Conservation (phyloP, 2,797 vertebrate species). For the Acanthopagrus latus region DNA sequence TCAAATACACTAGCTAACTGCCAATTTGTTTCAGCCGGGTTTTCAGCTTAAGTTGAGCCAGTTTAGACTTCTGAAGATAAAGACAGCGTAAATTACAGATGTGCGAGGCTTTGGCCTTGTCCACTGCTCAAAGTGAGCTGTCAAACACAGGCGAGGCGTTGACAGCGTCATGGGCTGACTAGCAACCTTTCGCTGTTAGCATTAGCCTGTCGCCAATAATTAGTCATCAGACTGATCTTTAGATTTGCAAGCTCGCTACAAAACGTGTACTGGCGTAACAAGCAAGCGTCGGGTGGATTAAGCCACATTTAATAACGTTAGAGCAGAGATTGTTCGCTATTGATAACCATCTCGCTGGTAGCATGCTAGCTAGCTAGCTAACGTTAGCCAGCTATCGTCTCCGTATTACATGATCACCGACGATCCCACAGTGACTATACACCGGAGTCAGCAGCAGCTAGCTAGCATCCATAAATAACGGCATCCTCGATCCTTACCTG, state of each 20-base stretch:
- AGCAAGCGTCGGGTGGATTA: accelerated
- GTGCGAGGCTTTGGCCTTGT: slow-evolving; percentile 51
- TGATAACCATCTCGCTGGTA: slow-evolving; percentile 32
- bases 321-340: not conserved
- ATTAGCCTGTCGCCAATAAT: slow-evolving; percentile 48
- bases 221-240: accelerated
- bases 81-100: not conserved
- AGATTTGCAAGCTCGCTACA: not conserved
- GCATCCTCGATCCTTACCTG: slow-evolving; percentile 63
- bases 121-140: slow-evolving; percentile 63
- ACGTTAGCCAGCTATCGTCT: slow-evolving; percentile 62
- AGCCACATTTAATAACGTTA: no score
- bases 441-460: slow-evolving; percentile 36
- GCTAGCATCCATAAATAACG: not conserved
- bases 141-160: slow-evolving; percentile 72
- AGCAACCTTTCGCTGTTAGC: slow-evolving; percentile 53
- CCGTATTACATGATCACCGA: slow-evolving; percentile 52
- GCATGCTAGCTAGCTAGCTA: slow-evolving; percentile 50
- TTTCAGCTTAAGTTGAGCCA: not conserved
- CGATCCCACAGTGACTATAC: slow-evolving; percentile 43
- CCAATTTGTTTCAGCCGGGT: not conserved
- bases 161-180: slow-evolving; percentile 74
- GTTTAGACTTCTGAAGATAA: not conserved
- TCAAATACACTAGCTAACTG: not conserved
- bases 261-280: accelerated